Base-by-base conservation (phyloP, 2,113 vertebrate species). In the Corythornis vintsioides region DNA sequence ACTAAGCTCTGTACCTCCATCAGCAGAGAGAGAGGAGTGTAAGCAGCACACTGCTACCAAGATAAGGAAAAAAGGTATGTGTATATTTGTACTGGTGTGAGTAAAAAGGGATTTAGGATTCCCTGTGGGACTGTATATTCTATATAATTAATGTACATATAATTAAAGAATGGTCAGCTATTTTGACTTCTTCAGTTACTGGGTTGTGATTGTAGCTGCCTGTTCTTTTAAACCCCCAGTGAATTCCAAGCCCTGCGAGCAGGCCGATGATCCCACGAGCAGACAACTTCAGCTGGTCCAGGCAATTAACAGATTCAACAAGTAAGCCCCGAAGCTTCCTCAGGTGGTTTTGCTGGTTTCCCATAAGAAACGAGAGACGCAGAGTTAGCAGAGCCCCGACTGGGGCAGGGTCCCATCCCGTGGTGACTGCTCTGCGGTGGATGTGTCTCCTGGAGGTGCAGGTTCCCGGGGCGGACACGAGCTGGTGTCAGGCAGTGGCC, bases 231-330 rank as follows among this genome's bases (percentile, higher is more conserved):
- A 94, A 85, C 84, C 72, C 86, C 26, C 86, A 98, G 97, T 96
- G 94, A 97, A 97, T 84, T 95, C 95, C 67, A 98, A 98, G 93
- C 93, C 97, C 43, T 96, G 97, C 59, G 94, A 97, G 95, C 95
- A 93, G 59, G 96, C 97, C 2, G 97, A 98, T 69, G 97, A 98
- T 81, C 88, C 96, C 77, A 93, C 96, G 65, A 94, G 91, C 86
- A 97, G 97, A 94, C 97, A 97, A 73, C 98, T 98, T 90, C 98
- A 98, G 40, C 89, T 97, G 88, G 94, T 98, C 59, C 97, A 96
- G 17, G 97, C 98, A 43, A 96, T 98, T 86, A 97, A 96, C 81
- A 97, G 86, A 90, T 96, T 97, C 94, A 96, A 97, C 94, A 97
- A 96, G 98, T 98, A 94, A 97, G 98, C 86, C 90, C 35, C 88